phyloP scores from a whole-genome alignment of 2,888 invertebrate genomes.

The Coelogynopora nodosa region DNA sequence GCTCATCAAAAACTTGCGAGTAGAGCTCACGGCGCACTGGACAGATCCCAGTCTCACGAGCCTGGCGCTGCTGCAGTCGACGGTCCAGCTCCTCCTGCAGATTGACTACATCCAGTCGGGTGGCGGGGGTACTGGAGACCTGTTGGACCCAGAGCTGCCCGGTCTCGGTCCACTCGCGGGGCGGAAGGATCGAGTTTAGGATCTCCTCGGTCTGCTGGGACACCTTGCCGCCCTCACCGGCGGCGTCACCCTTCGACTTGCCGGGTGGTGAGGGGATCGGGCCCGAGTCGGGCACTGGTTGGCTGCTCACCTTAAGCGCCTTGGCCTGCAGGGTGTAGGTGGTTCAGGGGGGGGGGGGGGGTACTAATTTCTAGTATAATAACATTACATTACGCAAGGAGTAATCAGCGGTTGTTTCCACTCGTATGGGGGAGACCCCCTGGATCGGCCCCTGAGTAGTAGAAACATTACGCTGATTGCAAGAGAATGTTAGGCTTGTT shows the following conservation, averaged over 20 bases:
- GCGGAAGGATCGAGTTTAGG: slow-evolving; percentile 84
- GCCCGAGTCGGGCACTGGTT: slow-evolving; percentile 53
- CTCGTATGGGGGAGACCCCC: too few species aligned
- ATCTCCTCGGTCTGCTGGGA: slow-evolving; percentile 82
- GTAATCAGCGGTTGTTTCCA: too few species aligned
- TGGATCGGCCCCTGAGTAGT: too few species aligned
- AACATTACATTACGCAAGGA: too few species aligned
- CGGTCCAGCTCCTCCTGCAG: slow-evolving; percentile 91
- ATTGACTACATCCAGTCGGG: slow-evolving; percentile 87
- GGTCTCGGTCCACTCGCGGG: slow-evolving; percentile 87
- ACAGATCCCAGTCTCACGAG: slow-evolving; percentile 91
- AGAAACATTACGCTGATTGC: too few species aligned
- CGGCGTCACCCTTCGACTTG: slow-evolving; percentile 50
- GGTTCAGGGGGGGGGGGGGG: too few species aligned
- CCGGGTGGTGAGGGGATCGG: slow-evolving; percentile 58
- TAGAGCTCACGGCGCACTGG: slow-evolving; percentile 86
- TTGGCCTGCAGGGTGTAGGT: slow-evolving; percentile 57
- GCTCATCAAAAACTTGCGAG: slow-evolving; percentile 82
- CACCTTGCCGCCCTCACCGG: slow-evolving; percentile 53
- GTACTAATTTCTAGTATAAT: too few species aligned
- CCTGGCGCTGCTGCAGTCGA: slow-evolving; percentile 81
- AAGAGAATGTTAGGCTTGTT: too few species aligned
- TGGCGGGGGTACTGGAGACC: slow-evolving; percentile 92
- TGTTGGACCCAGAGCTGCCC: slow-evolving; percentile 72
- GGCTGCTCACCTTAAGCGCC: slow-evolving; percentile 56